Percentiles rank a stretch among this genome's conserved stretches.
Conservation (phyloP, 2,797 vertebrate species). For the Streptopelia turtur region DNA sequence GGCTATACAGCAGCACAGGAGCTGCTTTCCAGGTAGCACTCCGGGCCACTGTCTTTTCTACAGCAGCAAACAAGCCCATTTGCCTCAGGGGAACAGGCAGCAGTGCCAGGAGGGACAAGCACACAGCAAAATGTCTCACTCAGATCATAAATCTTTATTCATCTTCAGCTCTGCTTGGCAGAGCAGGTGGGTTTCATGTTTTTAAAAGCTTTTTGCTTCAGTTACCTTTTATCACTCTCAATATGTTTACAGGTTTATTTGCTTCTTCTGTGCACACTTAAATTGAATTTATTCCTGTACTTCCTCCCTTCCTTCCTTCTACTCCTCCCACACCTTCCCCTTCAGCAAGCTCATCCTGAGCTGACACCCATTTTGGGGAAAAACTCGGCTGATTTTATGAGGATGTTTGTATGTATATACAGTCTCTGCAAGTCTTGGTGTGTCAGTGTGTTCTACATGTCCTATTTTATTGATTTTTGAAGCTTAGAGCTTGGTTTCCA, state of each 20-base stretch:
- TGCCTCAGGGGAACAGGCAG: not conserved
- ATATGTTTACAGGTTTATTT: not conserved
- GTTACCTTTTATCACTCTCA: not conserved
- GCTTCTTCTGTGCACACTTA: not conserved
- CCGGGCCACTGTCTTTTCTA: not conserved
- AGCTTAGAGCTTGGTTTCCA: not conserved
- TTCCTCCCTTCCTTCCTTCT: not conserved
- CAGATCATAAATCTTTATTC: not conserved
- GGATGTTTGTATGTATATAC: not conserved
- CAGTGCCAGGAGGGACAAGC: not conserved
- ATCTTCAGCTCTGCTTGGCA: not conserved
- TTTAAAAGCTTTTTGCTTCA: conserved; percentile 8
- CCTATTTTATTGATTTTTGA: not conserved
- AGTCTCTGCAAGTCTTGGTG: not conserved
- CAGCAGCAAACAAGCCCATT: not conserved
- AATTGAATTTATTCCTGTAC: not conserved
- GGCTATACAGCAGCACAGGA: not conserved
- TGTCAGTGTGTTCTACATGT: not conserved
- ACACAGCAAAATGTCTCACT: not conserved
- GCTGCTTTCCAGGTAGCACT: not conserved
- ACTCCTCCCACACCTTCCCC: not conserved
- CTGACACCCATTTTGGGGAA: not conserved
- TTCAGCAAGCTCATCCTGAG: not conserved
- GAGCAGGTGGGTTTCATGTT: not conserved
- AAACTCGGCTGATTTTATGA: not conserved